A percentile compares a stretch with the other conserved stretches of the same genome.
These are phyloP conservation scores for Hirudinaria manillensis DNA, from an alignment of 2,888 invertebrate species.

Conservation along the genomic window DNA sequence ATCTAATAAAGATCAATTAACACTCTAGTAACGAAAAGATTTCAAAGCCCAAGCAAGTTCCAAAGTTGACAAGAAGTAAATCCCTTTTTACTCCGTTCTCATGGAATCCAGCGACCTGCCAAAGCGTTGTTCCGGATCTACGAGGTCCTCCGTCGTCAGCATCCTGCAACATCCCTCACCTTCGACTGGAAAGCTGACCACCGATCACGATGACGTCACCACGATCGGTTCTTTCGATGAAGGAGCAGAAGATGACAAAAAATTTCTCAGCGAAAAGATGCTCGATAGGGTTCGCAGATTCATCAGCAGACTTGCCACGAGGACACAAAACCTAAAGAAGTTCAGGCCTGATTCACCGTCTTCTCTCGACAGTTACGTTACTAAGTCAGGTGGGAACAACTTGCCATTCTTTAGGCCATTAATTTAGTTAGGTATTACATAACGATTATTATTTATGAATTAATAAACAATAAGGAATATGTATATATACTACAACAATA, in stretches of 20 bases:
- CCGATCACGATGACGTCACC: background rate
- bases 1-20: too few species aligned
- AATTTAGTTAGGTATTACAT: too few species aligned
- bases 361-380: background rate
- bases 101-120: too few species aligned
- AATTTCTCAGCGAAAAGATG: slow-evolving; percentile 13
- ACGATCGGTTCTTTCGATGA: background rate
- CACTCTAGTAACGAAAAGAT: too few species aligned
- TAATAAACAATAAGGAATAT: too few species aligned
- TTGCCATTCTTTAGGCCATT: too few species aligned
- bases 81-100: too few species aligned
- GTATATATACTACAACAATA: too few species aligned
- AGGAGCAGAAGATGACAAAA: background rate
- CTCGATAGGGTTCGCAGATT: background rate
- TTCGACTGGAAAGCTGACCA: background rate
- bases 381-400: too few species aligned
- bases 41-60: too few species aligned
- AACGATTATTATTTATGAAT: too few species aligned
- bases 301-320: slow-evolving; percentile 1
- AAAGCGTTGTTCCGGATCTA: background rate
- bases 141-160: slow-evolving; percentile 1
- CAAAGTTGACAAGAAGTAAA: too few species aligned
- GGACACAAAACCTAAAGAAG: slow-evolving; percentile 24
- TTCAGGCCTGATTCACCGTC: slow-evolving; percentile 28
- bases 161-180: background rate